Evolutionary conservation across 2,797 vertebrate species (phyloP).

Genomic region (Sylvia borin): DNA sequence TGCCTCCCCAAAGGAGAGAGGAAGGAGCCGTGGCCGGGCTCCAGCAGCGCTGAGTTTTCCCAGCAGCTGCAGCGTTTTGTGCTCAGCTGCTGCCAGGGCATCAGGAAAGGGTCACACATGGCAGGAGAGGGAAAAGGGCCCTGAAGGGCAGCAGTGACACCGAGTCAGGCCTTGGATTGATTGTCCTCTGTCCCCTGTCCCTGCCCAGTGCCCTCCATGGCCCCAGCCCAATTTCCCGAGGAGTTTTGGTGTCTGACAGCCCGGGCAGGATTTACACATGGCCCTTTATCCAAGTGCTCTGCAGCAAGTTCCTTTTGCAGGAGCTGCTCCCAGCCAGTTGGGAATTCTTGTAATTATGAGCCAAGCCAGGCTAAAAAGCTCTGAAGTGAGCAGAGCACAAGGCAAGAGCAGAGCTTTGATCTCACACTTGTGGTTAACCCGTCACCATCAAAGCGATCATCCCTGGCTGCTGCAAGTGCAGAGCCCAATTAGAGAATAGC

Average conservation of each 20-base stretch:
- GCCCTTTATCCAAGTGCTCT: neutral
- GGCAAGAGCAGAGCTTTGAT: neutral
- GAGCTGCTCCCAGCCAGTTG: neutral
- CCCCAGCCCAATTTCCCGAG: neutral
- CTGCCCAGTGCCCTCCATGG: accelerated
- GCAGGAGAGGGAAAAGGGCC: neutral
- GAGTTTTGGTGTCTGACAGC: neutral
- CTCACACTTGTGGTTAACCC: neutral
- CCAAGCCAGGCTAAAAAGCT: neutral
- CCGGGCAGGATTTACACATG: neutral
- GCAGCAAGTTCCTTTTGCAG: neutral
- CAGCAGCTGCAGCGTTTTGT: conserved; percentile 17
- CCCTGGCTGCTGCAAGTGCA: neutral
- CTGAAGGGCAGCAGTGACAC: neutral
- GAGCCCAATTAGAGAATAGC: neutral
- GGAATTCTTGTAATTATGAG: conserved; percentile 19
- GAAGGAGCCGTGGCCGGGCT: neutral
- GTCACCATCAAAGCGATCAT: neutral
- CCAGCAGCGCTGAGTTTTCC: neutral
- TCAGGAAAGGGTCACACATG: neutral
- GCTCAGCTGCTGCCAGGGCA: neutral
- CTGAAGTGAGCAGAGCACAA: neutral
- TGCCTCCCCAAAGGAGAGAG: neutral
- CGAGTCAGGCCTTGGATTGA: neutral
- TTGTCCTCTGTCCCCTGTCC: neutral